Percentiles rank a stretch among this genome's conserved stretches.
These are phyloP conservation scores for Hyla sarda DNA, from an alignment of 2,113 vertebrate species.

Conservation along the genomic window DNA sequence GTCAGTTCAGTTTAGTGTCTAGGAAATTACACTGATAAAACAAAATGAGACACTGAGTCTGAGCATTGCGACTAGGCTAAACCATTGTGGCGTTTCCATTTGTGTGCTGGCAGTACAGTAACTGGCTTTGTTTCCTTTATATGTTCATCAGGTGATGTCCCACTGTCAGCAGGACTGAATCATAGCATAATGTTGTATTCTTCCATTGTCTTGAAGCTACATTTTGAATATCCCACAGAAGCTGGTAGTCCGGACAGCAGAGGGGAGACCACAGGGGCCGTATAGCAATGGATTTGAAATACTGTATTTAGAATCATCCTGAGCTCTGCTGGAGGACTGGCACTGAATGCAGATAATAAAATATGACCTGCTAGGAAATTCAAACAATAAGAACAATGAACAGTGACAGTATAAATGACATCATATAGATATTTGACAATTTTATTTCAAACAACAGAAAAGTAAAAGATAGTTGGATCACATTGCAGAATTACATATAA, in stretches of 20 bases:
- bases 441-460: neutral
- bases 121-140: neutral
- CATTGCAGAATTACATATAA: neutral
- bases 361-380: constrained; percentile 42
- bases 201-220: constrained; percentile 16
- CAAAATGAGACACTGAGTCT: neutral
- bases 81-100: constrained; percentile 39
- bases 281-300: constrained; percentile 4
- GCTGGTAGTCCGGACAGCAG: neutral
- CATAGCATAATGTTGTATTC: constrained; percentile 17
- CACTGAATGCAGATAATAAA: constrained; percentile 39
- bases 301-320: constrained; percentile 33
- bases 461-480: no score
- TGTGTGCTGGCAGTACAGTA: neutral
- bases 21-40: constrained; percentile 8
- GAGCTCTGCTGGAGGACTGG: constrained; percentile 60
- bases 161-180: constrained; percentile 33
- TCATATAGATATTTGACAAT: neutral
- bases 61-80: constrained; percentile 1
- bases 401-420: constrained; percentile 48
- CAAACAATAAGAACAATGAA: constrained; percentile 21
- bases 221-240: neutral
- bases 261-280: neutral
- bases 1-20: neutral
- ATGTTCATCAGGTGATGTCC: constrained; percentile 34